These are phyloP conservation scores for Acrossocheilus wenchowensis DNA, from an alignment of 2,797 vertebrate species.

Conservation along the genomic window DNA sequence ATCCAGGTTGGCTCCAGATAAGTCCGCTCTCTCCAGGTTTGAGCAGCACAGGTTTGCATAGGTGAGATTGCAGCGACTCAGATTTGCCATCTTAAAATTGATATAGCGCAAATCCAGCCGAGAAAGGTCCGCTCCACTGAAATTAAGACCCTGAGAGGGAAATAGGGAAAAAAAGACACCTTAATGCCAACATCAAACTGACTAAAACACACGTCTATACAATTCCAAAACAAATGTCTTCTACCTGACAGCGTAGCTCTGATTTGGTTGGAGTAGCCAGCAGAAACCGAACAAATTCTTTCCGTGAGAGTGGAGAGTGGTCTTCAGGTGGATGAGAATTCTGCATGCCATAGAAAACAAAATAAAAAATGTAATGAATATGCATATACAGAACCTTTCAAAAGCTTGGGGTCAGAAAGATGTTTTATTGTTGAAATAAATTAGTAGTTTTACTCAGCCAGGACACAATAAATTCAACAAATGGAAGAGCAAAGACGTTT, in stretches of 20 bases:
- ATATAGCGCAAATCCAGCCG: conserved; percentile 89
- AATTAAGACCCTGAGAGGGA: conserved; percentile 87
- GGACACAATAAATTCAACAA: not conserved
- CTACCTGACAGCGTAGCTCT: conserved; percentile 97
- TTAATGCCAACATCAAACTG: not conserved
- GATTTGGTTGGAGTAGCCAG: conserved; percentile 97
- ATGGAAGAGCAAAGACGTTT: no score
- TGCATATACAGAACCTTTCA: not conserved
- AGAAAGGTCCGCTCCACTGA: conserved; percentile 88
- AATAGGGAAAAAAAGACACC: not conserved
- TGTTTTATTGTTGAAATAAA: not conserved
- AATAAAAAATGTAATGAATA: not conserved
- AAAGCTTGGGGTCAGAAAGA: not conserved
- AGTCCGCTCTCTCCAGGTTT: conserved; percentile 95
- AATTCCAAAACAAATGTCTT: not conserved
- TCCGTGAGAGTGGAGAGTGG: conserved; percentile 96
- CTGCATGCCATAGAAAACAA: conserved; percentile 69
- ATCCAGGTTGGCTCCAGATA: conserved; percentile 94
- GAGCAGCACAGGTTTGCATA: conserved; percentile 96
- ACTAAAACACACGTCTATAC: not conserved
- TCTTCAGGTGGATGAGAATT: conserved; percentile 93
- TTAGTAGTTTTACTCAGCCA: not conserved
- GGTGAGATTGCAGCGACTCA: conserved; percentile 94
- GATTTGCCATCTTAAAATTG: conserved; percentile 97
- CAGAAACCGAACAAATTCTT: conserved; percentile 96